These are phyloP conservation scores for Microplitis manilae DNA, from an alignment of 2,888 invertebrate genomes.

Conservation along the genomic window DNA sequence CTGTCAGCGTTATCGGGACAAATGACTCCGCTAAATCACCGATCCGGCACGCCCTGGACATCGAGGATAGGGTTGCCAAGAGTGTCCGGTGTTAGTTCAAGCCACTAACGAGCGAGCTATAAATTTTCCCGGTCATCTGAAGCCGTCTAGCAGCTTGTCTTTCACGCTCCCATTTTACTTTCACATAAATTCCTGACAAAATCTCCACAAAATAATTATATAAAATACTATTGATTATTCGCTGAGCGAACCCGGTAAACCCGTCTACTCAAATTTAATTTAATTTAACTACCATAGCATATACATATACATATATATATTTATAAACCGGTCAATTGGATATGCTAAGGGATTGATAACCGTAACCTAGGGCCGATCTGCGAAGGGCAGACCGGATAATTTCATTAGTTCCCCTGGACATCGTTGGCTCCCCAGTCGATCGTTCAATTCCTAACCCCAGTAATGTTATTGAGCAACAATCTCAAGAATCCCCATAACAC, in stretches of 20 bases:
- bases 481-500: too few relatives aligned
- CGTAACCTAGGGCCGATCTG: conserved; percentile 8
- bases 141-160: conserved; percentile 3
- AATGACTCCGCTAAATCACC: conserved; percentile 69
- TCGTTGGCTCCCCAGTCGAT: conserved; percentile 23
- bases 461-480: background rate
- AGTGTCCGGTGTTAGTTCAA: conserved; percentile 61
- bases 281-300: too few relatives aligned
- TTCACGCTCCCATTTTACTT: conserved; percentile 22
- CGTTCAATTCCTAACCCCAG: conserved; percentile 11
- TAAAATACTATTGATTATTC: too few relatives aligned
- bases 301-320: background rate
- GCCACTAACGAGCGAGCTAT: conserved; percentile 63
- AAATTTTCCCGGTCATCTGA: conserved; percentile 59
- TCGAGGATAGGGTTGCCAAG: conserved; percentile 65
- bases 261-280: too few relatives aligned
- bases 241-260: too few relatives aligned
- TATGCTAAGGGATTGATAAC: conserved; percentile 10
- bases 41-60: conserved; percentile 70
- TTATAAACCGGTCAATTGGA: background rate
- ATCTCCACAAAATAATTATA: background rate
- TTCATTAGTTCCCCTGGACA: conserved; percentile 61
- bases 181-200: conserved; percentile 14
- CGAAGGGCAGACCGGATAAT: conserved; percentile 67
- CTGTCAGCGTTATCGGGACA: conserved; percentile 68